Percentiles rank a stretch among this genome's conserved stretches.
Conservation (phyloP, 2,888 invertebrate species). For the Cremastobaeus sp. region DNA sequence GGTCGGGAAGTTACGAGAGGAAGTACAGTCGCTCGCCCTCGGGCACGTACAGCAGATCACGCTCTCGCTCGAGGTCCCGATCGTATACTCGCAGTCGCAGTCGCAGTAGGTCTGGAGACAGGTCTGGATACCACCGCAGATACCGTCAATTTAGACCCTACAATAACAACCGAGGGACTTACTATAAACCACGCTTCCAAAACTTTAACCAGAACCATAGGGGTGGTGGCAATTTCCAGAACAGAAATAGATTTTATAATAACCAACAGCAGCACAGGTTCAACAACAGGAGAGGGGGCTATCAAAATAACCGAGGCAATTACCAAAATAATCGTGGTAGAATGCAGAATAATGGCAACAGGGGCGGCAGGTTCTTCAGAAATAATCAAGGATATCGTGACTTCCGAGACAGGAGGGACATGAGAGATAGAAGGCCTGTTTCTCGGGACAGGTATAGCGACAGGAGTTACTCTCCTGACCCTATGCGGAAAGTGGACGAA, state of each 20-base stretch:
- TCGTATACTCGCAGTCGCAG: constrained; percentile 80
- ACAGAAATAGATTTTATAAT: constrained; percentile 71
- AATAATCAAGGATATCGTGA: constrained; percentile 81
- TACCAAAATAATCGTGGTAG: constrained; percentile 63
- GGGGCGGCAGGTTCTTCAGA: constrained; percentile 75
- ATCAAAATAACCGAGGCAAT: constrained; percentile 71
- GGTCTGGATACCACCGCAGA: constrained; percentile 73
- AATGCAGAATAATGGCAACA: constrained; percentile 67
- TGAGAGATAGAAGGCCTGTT: constrained; percentile 82
- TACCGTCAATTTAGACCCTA: constrained; percentile 78
- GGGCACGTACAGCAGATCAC: constrained; percentile 74
- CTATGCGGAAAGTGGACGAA: constrained; percentile 79
- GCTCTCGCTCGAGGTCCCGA: constrained; percentile 80
- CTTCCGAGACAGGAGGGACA: constrained; percentile 83
- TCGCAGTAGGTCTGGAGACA: constrained; percentile 79
- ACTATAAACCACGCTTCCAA: constrained; percentile 89
- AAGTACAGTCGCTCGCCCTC: constrained; percentile 76
- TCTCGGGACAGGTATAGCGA: constrained; percentile 79
- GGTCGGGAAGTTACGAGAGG: constrained; percentile 76
- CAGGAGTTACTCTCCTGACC: constrained; percentile 79
- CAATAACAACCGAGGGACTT: constrained; percentile 85
- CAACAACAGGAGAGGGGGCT: constrained; percentile 71
- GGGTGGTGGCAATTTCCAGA: constrained; percentile 79
- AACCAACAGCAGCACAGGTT: constrained; percentile 71
- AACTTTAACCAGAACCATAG: constrained; percentile 81